Base-by-base conservation (phyloP, 2,113 vertebrate genomes). In the Athene noctua region DNA sequence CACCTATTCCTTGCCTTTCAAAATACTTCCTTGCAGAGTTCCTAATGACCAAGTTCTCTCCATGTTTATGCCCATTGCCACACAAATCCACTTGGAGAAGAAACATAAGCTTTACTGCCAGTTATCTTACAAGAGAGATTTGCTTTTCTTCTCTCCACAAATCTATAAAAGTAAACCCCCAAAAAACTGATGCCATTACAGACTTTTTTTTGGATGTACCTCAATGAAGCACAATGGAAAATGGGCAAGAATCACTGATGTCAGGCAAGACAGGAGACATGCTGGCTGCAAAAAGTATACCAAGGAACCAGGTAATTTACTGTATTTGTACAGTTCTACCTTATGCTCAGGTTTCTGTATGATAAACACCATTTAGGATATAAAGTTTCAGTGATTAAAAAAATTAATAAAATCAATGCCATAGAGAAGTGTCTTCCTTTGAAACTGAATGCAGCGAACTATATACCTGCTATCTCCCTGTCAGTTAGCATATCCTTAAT, bases 21-120 rank as follows among this genome's bases (percentile, higher is more conserved):
- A 96, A 97, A 93, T 92, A 88, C 88, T 86, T 88, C 57, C 80
- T 95, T 89, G 83, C 67, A 87, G 80, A 88, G 83, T 5, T 93
- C 90, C 68, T 94, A 90, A 92, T 78, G 92, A 94, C 93, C 61
- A 71, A 79, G 49, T 84, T 95, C 65, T 80, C 72, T 84, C 84
- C 61, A 11, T 70, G 55, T 94, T 96, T 86, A 86, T 65, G 65
- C 70, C 58, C 75, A 71, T 59, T 80, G 79, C 79, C 61, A 84
- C 59, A 67, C 0, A 1, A 93, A 93, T 86, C 44, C 65, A 61
- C 40, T 57, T 92, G 86, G 86, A 92, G 58, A 81, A 6, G 11
- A 96, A 89, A 86, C 2, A 4, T 23, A 84, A 86, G 72, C 27
- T 75, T 71, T 62, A 75, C 68, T 95, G 94, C 32, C 88, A 96